Evolutionary conservation across 2,113 vertebrate genomes (phyloP), one percentile per base, ranked within the genome.

Genomic region (Percina caprodes): DNA sequence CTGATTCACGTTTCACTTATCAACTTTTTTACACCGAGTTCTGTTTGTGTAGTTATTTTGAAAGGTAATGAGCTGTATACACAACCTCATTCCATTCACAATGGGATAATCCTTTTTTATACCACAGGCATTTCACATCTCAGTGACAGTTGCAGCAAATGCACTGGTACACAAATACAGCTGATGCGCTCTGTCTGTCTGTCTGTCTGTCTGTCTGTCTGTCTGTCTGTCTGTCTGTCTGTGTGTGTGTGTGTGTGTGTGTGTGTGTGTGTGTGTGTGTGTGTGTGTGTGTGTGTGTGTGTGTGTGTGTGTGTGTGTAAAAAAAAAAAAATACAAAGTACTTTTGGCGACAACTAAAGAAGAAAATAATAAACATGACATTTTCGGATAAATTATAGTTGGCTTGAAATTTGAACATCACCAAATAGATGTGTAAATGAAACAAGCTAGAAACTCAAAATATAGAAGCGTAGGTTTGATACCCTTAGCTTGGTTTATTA

Each of bases 221-320:
- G n/a, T n/a, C n/a, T n/a, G n/a, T n/a, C n/a, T n/a, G n/a, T n/a
- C n/a, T n/a, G n/a, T n/a, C n/a, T n/a, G n/a, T n/a, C n/a, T n/a
- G n/a, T n/a, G n/a, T n/a, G n/a, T n/a, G n/a, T n/a, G n/a, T n/a
- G n/a, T n/a, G n/a, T n/a, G n/a, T n/a, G n/a, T n/a, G n/a, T n/a
- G n/a, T n/a, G n/a, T n/a, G n/a, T n/a, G n/a, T n/a, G n/a, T n/a
- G n/a, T n/a, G n/a, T n/a, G n/a, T n/a, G n/a, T n/a, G n/a, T n/a
- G n/a, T n/a, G n/a, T n/a, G n/a, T n/a, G n/a, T n/a, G 26, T 30
- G 26, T 30, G 2, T 30, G n/a, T 30, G 2, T 30, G 51, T 68
- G 30, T 79, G 65, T 80, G 15, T 73, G 18, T 70, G 51, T 68
- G 30, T 79, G 65, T 80, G 15, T 73, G 18, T 70, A n/a, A n/a